These are phyloP conservation scores for Propithecus coquereli DNA, from an alignment of 2,113 vertebrate species.

Conservation along the genomic window DNA sequence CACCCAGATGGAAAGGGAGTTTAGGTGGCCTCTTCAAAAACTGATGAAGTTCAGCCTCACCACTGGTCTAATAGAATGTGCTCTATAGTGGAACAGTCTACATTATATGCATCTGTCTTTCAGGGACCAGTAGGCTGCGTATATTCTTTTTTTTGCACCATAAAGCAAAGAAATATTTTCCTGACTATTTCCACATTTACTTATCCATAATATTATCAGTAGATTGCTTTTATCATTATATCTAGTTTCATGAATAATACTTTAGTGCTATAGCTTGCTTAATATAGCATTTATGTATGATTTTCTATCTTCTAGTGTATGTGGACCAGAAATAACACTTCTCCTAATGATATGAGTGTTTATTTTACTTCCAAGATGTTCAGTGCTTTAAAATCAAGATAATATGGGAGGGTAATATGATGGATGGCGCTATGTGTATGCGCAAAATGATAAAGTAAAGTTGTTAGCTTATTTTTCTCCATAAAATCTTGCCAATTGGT, in stretches of 20 bases:
- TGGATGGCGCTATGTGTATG: neutral
- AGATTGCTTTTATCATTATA: slow-evolving; percentile 69
- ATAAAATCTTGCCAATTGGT: slow-evolving; percentile 32
- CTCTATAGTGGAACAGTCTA: neutral
- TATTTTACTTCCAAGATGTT: slow-evolving; percentile 51
- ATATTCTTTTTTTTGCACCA: slow-evolving; percentile 47
- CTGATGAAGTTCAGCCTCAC: slow-evolving; percentile 41
- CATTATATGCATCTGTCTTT: slow-evolving; percentile 60
- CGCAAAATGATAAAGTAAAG: slow-evolving; percentile 46
- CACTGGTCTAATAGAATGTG: slow-evolving; percentile 52
- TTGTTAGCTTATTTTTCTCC: neutral
- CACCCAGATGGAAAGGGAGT: slow-evolving; percentile 62
- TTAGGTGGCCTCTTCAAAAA: slow-evolving; percentile 58
- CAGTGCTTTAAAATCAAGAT: slow-evolving; percentile 47
- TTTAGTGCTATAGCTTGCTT: slow-evolving; percentile 46
- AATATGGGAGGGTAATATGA: neutral
- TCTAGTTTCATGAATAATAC: slow-evolving; percentile 59
- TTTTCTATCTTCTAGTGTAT: slow-evolving; percentile 36
- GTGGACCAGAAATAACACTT: slow-evolving; percentile 54
- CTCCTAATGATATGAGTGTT: slow-evolving; percentile 11
- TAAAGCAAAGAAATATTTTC: slow-evolving; percentile 72
- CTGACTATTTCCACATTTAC: slow-evolving; percentile 54
- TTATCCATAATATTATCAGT: slow-evolving; percentile 58
- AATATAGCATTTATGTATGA: slow-evolving; percentile 33
- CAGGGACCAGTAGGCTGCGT: slow-evolving; percentile 56